phyloP scores from a whole-genome alignment of 2,113 vertebrate genomes.

The Amia ocellicauda region DNA sequence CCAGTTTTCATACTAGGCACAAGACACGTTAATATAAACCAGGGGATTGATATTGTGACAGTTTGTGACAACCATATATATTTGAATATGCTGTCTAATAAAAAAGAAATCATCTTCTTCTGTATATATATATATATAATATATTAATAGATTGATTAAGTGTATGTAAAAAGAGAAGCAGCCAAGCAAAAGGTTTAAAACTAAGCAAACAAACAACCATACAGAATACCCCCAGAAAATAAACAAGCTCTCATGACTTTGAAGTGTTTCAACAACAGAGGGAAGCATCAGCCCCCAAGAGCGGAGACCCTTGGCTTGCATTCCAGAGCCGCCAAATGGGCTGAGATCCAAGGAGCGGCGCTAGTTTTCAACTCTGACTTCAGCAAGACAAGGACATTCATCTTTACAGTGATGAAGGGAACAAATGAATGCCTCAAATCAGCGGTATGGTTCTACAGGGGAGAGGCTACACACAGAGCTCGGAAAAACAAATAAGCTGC shows the following conservation, averaged over 20 bases:
- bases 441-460: background rate
- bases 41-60: no score
- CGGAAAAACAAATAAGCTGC: no score
- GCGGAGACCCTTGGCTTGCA: conserved; percentile 2
- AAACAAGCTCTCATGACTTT: conserved; percentile 21
- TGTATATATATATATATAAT: no score
- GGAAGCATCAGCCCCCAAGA: background rate
- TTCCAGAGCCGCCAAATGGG: conserved; percentile 10
- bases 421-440: background rate
- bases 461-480: background rate
- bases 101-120: no score
- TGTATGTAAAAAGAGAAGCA: background rate
- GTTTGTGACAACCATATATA: no score
- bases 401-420: background rate
- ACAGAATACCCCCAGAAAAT: conserved; percentile 1
- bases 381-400: background rate
- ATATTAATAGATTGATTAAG: no score
- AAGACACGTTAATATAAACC: no score
- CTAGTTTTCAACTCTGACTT: background rate
- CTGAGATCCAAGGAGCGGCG: background rate
- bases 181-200: conserved; percentile 15
- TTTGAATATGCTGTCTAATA: no score
- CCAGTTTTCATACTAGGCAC: no score
- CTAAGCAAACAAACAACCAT: conserved; percentile 20
- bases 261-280: conserved; percentile 16